A percentile compares a stretch with the other conserved stretches of the same genome.
phyloP scores from a whole-genome alignment of 2,113 vertebrate genomes.

The Boulengeromyrus knoepffleri region DNA sequence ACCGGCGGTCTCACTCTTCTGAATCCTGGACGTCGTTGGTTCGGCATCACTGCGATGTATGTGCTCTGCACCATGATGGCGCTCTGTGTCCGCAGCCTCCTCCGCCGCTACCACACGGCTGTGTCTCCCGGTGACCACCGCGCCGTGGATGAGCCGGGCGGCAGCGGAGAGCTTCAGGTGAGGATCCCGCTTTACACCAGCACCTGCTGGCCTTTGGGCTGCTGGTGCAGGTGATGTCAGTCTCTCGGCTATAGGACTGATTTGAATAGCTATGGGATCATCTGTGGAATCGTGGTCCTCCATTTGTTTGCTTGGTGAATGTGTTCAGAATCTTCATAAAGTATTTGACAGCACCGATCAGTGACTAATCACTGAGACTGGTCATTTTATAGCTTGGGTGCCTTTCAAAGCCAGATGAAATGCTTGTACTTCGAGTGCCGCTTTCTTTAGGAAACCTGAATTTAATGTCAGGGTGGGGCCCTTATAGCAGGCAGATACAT shows the following conservation, averaged over 20 bases:
- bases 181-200: constrained; percentile 9
- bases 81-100: constrained; percentile 51
- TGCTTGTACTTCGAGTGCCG: background rate
- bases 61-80: constrained; percentile 52
- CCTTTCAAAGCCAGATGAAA: background rate
- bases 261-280: background rate
- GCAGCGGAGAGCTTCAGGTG: constrained; percentile 38
- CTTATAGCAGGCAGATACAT: background rate
- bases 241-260: background rate
- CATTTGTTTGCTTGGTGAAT: background rate
- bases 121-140: background rate
- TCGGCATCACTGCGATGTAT: constrained; percentile 47
- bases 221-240: background rate
- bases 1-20: background rate
- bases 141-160: background rate
- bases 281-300: background rate
- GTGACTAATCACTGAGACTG: background rate
- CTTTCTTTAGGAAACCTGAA: background rate
- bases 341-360: background rate
- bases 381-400: background rate
- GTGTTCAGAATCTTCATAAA: background rate
- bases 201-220: background rate
- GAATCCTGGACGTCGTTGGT: background rate
- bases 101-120: constrained; percentile 23
- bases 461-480: background rate